A percentile compares a stretch with the other conserved stretches of the same genome.
Evolutionary conservation across 2,888 invertebrate species (phyloP).

Genomic region (Sericinus montela): DNA sequence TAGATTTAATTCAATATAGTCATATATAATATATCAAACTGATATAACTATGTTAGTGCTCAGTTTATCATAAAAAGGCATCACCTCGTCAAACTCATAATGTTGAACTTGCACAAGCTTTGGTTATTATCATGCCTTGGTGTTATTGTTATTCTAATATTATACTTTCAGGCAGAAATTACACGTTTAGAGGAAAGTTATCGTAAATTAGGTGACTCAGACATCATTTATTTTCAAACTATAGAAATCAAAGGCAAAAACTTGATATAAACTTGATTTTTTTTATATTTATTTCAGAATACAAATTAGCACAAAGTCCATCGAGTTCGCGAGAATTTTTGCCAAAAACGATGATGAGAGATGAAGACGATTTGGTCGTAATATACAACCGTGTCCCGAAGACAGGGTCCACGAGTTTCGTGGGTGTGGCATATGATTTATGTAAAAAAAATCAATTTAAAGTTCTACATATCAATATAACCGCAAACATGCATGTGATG

Average conservation of each 20-base stretch:
- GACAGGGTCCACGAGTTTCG: conserved; percentile 98
- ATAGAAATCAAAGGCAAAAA: no score
- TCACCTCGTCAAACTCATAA: conserved; percentile 39
- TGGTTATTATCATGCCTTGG: conserved; percentile 67
- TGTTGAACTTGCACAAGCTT: conserved; percentile 71
- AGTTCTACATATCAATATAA: conserved; percentile 95
- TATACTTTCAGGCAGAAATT: conserved; percentile 73
- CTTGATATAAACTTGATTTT: no score
- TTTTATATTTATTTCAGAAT: conserved; percentile 50
- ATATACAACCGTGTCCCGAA: conserved; percentile 98
- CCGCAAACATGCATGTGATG: conserved; percentile 97
- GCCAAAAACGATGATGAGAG: conserved; percentile 48
- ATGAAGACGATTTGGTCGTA: conserved; percentile 85
- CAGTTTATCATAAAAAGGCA: conserved; percentile 42
- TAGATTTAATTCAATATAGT: conserved; percentile 45
- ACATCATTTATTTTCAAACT: no score
- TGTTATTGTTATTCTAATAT: conserved; percentile 62
- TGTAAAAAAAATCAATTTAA: conserved; percentile 84
- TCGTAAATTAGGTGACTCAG: conserved; percentile 51
- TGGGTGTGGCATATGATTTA: conserved; percentile 92
- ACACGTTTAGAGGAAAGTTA: conserved; percentile 62
- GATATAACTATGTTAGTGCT: conserved; percentile 50
- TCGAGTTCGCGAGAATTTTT: conserved; percentile 62
- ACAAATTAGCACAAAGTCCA: conserved; percentile 49
- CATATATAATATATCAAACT: conserved; percentile 49